Evolutionary conservation across 2,888 invertebrate genomes (phyloP), one percentile per base, ranked within the genome.

Genomic region (Anoplius nigerrimus): DNA sequence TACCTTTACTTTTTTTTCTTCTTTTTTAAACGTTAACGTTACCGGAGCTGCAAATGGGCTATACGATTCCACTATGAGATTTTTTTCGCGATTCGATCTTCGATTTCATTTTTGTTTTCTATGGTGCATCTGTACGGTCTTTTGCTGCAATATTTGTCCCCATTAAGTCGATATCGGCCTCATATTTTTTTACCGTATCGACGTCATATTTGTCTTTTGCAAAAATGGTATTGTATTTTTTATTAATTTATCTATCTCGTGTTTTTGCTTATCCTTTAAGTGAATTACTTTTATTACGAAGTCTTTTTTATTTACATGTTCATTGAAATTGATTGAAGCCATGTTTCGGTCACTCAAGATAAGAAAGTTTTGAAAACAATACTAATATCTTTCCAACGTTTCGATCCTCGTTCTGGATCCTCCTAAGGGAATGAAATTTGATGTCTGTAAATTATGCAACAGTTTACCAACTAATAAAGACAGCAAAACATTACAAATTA

Each of bases 21-120:
- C 0, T n/a, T n/a, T n/a, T n/a, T n/a, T n/a, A n/a, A n/a, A n/a
- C n/a, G 3, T 63, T 54, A 11, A 68, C 0, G 73, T 75, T 62
- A 75, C 75, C 24, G 70, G 72, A 2, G 69, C 73, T 11, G 79
- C 77, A 63, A 75, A 79, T 18, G 79, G 75, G 51, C 78, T 76
- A 20, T 74, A 72, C 5, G 80, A 79, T 62, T 77, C 75, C 68
- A 79, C 81, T 3, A 80, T 78, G n/a, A 81, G 20, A 8, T 69
- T 66, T 52, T 59, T 71, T 6, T n/a, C n/a, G n/a, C n/a, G n/a
- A n/a, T n/a, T n/a, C n/a, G n/a, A n/a, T n/a, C n/a, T n/a, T n/a
- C n/a, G n/a, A n/a, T n/a, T n/a, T n/a, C n/a, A n/a, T n/a, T n/a
- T n/a, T n/a, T n/a, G n/a, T n/a, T n/a, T n/a, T n/a, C n/a, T n/a